Evolutionary conservation across 2,888 invertebrate species (phyloP).

Genomic region (Mactromeris polynyma): DNA sequence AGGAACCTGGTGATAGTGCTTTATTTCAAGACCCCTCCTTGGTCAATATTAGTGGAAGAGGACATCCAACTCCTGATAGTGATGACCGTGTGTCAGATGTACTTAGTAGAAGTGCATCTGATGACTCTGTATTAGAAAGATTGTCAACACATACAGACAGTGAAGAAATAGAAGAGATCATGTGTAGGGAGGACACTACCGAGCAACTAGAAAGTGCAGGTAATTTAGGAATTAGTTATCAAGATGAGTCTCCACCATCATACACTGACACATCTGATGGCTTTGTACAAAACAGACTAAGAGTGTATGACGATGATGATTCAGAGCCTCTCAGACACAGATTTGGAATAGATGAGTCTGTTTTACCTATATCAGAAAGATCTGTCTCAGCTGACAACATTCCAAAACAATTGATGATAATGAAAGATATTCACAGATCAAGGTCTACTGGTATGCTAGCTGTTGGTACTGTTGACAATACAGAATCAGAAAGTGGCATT

Average conservation of each 20-base stretch:
- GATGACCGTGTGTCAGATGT: conserved; percentile 40
- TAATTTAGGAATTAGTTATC: conserved; percentile 32
- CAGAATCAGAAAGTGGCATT: conserved; percentile 75
- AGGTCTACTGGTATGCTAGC: conserved; percentile 77
- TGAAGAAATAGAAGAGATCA: conserved; percentile 65
- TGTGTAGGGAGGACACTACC: conserved; percentile 39
- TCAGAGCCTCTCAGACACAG: conserved; percentile 70
- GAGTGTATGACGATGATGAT: conserved; percentile 60
- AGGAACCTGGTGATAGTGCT: not conserved
- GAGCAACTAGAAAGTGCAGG: conserved; percentile 9
- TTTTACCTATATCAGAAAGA: conserved; percentile 74
- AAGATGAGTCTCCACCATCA: conserved; percentile 38
- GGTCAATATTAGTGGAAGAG: conserved; percentile 59
- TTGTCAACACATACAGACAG: conserved; percentile 62
- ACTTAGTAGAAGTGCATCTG: conserved; percentile 49
- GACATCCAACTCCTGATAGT: conserved; percentile 28
- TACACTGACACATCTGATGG: conserved; percentile 54
- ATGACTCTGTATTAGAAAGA: conserved; percentile 41
- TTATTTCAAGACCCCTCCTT: not conserved
- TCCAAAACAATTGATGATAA: conserved; percentile 65
- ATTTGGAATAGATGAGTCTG: conserved; percentile 76
- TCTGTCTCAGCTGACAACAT: conserved; percentile 80
- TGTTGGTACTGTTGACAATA: conserved; percentile 65
- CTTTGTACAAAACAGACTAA: conserved; percentile 38
- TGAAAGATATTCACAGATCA: conserved; percentile 72